A percentile compares a stretch with the other conserved stretches of the same genome.
phyloP scores from a whole-genome alignment of 1,140 invertebrate species.

The Drosophila baimaii region DNA sequence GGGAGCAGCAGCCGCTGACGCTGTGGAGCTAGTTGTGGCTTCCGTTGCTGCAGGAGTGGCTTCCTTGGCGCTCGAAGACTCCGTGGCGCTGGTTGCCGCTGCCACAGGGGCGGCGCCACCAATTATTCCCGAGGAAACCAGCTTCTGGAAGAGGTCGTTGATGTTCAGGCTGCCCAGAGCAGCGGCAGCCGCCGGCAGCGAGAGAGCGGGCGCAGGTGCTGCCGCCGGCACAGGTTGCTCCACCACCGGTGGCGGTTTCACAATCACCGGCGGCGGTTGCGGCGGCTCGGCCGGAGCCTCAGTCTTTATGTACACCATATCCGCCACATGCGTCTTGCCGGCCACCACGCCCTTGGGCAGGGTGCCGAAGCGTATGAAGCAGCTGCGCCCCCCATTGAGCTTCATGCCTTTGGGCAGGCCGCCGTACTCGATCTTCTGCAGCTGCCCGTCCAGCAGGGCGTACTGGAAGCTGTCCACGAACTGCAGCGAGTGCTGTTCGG shows the following conservation, averaged over 20 bases:
- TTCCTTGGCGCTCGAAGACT: constrained; percentile 18
- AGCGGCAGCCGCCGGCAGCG: constrained; percentile 53
- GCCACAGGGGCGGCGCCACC: constrained; percentile 65
- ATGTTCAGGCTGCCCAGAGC: constrained; percentile 88
- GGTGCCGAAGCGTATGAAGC: constrained; percentile 93
- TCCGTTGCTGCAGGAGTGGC: constrained; percentile 10
- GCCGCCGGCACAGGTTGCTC: constrained; percentile 12
- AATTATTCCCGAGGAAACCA: constrained; percentile 94
- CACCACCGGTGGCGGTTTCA: constrained; percentile 26
- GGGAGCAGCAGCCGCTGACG: constrained; percentile 68
- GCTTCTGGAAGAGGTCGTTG: constrained; percentile 92
- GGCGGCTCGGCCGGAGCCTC: constrained; percentile 69
- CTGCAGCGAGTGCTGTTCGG: constrained; percentile 90
- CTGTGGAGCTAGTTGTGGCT: neutral
- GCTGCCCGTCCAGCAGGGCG: constrained; percentile 92
- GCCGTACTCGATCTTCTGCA: constrained; percentile 94
- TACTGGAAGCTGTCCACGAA: constrained; percentile 91
- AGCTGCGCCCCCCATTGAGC: constrained; percentile 90
- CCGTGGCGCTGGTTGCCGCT: neutral
- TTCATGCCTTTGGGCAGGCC: constrained; percentile 95
- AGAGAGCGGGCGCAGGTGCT: constrained; percentile 24
- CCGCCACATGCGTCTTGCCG: constrained; percentile 88
- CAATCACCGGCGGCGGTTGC: constrained; percentile 58
- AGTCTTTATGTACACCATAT: constrained; percentile 87
- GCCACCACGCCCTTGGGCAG: constrained; percentile 90